Base-by-base conservation (phyloP, 1,140 invertebrate species). In the Lethocerus indicus region DNA sequence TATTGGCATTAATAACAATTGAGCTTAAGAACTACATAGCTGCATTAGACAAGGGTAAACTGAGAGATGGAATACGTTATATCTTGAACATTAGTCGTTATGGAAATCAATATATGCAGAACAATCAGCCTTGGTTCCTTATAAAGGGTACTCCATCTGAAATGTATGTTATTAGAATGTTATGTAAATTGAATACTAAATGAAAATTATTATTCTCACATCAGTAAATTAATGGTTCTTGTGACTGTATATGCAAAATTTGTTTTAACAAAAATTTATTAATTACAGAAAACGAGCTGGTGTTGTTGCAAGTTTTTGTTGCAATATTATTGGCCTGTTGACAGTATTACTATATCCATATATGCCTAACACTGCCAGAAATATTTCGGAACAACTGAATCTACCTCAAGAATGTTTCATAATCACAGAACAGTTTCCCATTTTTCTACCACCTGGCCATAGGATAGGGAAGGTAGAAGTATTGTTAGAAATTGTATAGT, bases 31-130 rank as follows among this genome's bases (percentile, higher is more conserved):
- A 71, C 4, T 98, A 96, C 61, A 71, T 87, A 1, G 69, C 71
- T 12, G 74, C 82, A 0, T 68, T 98, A 69, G 89, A 95, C 60
- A 76, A 81, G 56, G 81, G 79, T 0, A 81, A 79, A 60, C 67
- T 97, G 24, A 71, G 90, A 28, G 93, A 98, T 61, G 88, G 83
- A 0, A 74, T 98, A 20, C 72, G 80, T 23, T 78, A 83, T 59
- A 78, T 98, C 54, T 67, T 99, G 50, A 73, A 72, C 23, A 86
- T 98, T 54, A 94, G 93, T 0, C 76, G 87, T 18, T 74, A 87
- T 56, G 93, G 94, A 20, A 99, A 99, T 71, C 89, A 92, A 58
- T 94, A 89, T 59, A 91, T 98, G 79, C 96, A 99, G 68, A 68
- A 71, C 1, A 82, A 85, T 54, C 81, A 95, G 63, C 94, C 95